These are phyloP conservation scores for Halisarca cf. caerulea DNA, from an alignment of 37 sponge, comb jelly and placozoan genomes.

Conservation along the genomic window DNA sequence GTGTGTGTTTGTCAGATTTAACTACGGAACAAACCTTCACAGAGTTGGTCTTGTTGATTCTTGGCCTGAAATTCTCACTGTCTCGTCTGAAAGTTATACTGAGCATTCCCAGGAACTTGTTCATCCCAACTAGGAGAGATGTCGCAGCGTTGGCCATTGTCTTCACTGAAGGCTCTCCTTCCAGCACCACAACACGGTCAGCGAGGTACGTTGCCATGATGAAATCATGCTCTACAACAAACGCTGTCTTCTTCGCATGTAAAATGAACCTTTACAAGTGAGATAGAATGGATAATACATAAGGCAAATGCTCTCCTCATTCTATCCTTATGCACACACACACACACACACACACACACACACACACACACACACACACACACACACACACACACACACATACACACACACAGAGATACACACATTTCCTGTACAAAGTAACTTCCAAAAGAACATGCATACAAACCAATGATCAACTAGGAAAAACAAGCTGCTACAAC, in stretches of 20 bases:
- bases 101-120: slow-evolving; percentile 87
- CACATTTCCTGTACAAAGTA: no score
- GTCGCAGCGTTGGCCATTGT: slow-evolving; percentile 87
- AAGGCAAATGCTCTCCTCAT: no score
- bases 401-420: neutral
- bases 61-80: slow-evolving; percentile 89
- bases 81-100: slow-evolving; percentile 97
- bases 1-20: neutral
- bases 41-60: slow-evolving; percentile 96
- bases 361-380: neutral
- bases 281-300: neutral
- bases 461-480: neutral
- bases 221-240: slow-evolving; percentile 99
- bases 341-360: no score
- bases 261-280: slow-evolving; percentile 95
- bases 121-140: slow-evolving; percentile 90
- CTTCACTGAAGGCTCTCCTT: slow-evolving; percentile 87
- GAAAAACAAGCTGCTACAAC: neutral
- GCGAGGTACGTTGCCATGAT: slow-evolving; percentile 99
- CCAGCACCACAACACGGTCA: slow-evolving; percentile 97
- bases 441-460: no score
- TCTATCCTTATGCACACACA: no score
- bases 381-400: neutral
- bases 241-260: slow-evolving; percentile 99
- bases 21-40: slow-evolving; percentile 77